Percentiles rank a stretch among this genome's conserved stretches.
These are phyloP conservation scores for Ginglymostoma cirratum DNA, from an alignment of 2,113 vertebrate species.

Conservation along the genomic window DNA sequence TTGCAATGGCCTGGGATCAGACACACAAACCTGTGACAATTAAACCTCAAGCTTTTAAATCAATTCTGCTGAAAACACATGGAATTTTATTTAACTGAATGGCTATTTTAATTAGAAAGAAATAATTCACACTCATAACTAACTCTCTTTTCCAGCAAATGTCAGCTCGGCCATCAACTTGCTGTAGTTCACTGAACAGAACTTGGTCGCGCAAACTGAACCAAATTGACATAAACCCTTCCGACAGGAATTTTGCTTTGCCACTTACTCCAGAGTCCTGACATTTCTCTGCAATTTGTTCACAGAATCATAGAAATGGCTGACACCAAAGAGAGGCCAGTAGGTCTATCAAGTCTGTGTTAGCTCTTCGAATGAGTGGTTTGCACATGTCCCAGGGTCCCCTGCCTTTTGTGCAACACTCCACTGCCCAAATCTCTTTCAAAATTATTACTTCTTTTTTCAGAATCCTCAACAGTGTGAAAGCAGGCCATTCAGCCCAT, in stretches of 20 bases:
- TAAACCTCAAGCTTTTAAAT: not conserved
- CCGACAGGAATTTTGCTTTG: no score
- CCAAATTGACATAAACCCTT: not conserved
- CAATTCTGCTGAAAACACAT: not conserved
- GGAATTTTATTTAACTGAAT: not conserved
- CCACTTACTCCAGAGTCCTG: not conserved
- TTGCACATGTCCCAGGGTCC: not conserved
- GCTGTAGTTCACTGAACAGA: slow-evolving; percentile 54
- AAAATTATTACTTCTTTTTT: not conserved
- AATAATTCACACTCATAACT: not conserved
- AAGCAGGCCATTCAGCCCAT: no score
- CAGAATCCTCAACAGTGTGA: no score
- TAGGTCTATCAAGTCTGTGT: not conserved
- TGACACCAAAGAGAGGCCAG: not conserved
- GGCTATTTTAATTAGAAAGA: not conserved
- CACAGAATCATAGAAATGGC: not conserved
- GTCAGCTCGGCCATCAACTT: slow-evolving; percentile 51
- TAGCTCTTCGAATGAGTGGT: not conserved
- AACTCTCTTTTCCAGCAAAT: slow-evolving; percentile 45
- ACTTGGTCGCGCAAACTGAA: slow-evolving; percentile 50
- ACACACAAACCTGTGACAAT: not conserved
- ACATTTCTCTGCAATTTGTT: not conserved
- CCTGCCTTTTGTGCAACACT: not conserved
- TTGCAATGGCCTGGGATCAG: not conserved
- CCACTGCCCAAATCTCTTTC: not conserved